Conservation (phyloP, 2,888 invertebrate genomes). For the Sinhomidia bicolor region DNA sequence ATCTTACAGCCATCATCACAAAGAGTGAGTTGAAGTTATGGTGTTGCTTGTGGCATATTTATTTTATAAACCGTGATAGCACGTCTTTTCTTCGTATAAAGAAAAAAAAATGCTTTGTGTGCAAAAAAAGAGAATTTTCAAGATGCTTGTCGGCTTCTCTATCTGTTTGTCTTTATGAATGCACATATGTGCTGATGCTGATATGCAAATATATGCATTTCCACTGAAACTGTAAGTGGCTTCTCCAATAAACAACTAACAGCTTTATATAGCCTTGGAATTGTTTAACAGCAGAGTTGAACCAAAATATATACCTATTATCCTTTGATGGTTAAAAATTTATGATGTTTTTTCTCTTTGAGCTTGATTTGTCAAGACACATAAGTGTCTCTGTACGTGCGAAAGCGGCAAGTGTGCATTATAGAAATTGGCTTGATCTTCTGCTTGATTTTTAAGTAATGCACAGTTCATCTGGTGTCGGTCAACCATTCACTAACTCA, state of each 20-base stretch:
- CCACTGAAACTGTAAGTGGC: not conserved
- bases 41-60: not conserved
- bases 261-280: constrained; percentile 56
- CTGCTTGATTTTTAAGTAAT: not conserved
- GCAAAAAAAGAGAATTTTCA: constrained; percentile 8
- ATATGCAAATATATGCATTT: not conserved
- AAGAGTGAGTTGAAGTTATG: not conserved
- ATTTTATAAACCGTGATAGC: not conserved
- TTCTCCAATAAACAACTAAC: not conserved
- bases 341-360: constrained; percentile 46
- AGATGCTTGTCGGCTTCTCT: not conserved
- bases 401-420: not conserved
- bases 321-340: constrained; percentile 55
- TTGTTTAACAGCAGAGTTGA: constrained; percentile 49
- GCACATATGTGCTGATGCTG: no score
- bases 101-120: constrained; percentile 15
- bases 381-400: not conserved
- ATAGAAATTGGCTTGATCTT: not conserved
- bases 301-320: constrained; percentile 33
- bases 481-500: constrained; percentile 45
- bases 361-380: not conserved
- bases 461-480: constrained; percentile 57
- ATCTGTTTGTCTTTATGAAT: not conserved
- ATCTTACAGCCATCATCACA: not conserved
- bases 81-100: constrained; percentile 1